These are phyloP conservation scores for Hypanus sabinus DNA, from an alignment of 2,113 vertebrate species.

Conservation along the genomic window DNA sequence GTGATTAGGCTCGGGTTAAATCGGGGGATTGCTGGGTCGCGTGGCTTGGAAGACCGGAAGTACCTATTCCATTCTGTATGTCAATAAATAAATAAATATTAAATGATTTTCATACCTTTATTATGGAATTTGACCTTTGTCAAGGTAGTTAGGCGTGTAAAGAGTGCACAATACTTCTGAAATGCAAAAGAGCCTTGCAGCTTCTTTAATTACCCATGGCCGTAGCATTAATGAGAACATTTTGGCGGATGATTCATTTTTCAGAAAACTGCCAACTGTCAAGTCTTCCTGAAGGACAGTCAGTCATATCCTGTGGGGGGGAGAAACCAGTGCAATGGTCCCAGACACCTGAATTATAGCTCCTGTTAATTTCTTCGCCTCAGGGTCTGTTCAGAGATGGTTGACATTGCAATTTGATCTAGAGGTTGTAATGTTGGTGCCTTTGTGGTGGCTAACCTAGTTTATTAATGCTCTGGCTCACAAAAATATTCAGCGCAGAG, in stretches of 20 bases:
- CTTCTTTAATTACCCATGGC: slow-evolving; percentile 6
- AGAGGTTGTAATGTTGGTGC: background rate
- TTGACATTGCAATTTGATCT: slow-evolving; percentile 10
- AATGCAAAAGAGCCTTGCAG: background rate
- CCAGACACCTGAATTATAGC: background rate
- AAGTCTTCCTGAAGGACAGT: background rate
- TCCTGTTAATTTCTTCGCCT: background rate
- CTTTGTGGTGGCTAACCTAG: background rate
- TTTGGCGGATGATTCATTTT: background rate
- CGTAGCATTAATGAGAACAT: background rate
- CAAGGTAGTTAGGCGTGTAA: background rate
- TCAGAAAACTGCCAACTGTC: background rate
- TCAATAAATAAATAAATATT: background rate
- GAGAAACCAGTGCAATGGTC: background rate
- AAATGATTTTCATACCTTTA: background rate
- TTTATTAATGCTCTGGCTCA: background rate
- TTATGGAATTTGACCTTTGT: background rate
- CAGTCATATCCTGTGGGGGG: background rate
- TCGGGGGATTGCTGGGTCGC: too few species aligned
- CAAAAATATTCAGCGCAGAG: background rate
- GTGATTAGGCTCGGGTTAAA: too few species aligned
- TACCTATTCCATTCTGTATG: too few species aligned
- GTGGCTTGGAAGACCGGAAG: too few species aligned
- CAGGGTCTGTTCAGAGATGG: background rate
- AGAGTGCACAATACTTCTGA: background rate